Base-by-base conservation (phyloP, 2,888 invertebrate species). In the Drosophila paranaensis region DNA sequence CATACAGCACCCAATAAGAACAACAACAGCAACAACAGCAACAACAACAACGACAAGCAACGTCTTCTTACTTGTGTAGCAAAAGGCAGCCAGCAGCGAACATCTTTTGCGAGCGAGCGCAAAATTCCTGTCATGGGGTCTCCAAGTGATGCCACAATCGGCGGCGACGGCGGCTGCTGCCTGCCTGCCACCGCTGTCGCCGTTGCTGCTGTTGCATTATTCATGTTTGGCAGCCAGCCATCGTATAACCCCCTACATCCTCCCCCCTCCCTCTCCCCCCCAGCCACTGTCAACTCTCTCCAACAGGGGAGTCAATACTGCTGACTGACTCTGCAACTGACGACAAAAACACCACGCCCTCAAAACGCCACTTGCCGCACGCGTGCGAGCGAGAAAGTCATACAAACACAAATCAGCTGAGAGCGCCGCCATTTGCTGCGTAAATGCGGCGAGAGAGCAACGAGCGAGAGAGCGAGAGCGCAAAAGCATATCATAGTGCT, bases 351-450 rank as follows among this genome's bases (percentile, higher is more conserved):
- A 86, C 86, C 86, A 86, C 86, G 86, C 86, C 86, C 86, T 83
- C 86, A 75, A 45, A 78, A 67, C 65, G 64, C 60, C 74, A 76
- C 76, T 58, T 46, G 70, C 39, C 39, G 53, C 43, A 42, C 57
- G 64, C 13, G 78, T 43, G 64, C 75, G 70, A 86, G 81, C 71
- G 84, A 77, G 79, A 74, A 43, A 69, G 70, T 37, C 53, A 74
- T 81, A 85, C 67, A 71, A 73, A 71, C 81, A 71, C 76, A 72
- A 86, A 80, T 86, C 84, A 82, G 87, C 87, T 84, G 87, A 85
- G 87, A 85, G 87, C 82, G 78, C 84, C 84, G 84, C 84, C 84
- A 85, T 85, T 85, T 85, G 84, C 79, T 70, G 72, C 61, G 60
- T 64, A 55, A 57, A 55, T 54, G 16, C 25, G 11, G 40, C 51